These are phyloP conservation scores for Phortica variegata DNA, from an alignment of 1,140 invertebrate species.

Conservation along the genomic window DNA sequence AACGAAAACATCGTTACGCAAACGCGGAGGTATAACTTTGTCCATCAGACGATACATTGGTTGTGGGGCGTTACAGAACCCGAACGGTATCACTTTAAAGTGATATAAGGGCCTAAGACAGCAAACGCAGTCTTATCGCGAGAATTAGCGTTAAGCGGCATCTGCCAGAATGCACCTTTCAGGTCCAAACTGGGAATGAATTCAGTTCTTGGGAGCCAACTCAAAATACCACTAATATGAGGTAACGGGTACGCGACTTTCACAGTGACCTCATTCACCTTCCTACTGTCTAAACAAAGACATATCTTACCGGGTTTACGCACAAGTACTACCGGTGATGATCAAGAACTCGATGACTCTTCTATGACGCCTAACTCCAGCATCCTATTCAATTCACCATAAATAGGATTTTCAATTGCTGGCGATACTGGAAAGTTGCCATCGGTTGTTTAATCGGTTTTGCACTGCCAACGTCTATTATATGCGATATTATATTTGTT, in stretches of 20 bases:
- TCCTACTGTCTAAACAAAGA: constrained; percentile 5
- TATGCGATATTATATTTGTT: background rate
- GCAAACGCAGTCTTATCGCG: background rate
- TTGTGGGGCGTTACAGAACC: too few relatives aligned
- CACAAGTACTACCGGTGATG: constrained; percentile 2
- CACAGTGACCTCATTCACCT: constrained; percentile 3
- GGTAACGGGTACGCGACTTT: constrained; percentile 4
- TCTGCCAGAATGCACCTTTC: too few relatives aligned
- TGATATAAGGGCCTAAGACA: constrained; percentile 18
- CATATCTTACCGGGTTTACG: constrained; percentile 13
- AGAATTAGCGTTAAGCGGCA: background rate
- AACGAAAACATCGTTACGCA: too few relatives aligned
- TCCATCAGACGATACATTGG: constrained; percentile 58
- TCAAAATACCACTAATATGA: constrained; percentile 1
- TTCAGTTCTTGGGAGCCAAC: background rate
- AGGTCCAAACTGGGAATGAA: constrained; percentile 1
- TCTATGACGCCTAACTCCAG: constrained; percentile 27
- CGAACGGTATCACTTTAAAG: constrained; percentile 34
- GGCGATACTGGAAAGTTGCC: constrained; percentile 32
- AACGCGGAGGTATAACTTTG: too few relatives aligned
- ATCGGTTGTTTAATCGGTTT: constrained; percentile 31
- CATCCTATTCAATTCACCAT: constrained; percentile 31
- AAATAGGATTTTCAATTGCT: constrained; percentile 20
- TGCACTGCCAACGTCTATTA: constrained; percentile 20
- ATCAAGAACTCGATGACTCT: constrained; percentile 26